Conservation (phyloP, 2,113 vertebrate genomes). For the Xiphophorus couchianus region DNA sequence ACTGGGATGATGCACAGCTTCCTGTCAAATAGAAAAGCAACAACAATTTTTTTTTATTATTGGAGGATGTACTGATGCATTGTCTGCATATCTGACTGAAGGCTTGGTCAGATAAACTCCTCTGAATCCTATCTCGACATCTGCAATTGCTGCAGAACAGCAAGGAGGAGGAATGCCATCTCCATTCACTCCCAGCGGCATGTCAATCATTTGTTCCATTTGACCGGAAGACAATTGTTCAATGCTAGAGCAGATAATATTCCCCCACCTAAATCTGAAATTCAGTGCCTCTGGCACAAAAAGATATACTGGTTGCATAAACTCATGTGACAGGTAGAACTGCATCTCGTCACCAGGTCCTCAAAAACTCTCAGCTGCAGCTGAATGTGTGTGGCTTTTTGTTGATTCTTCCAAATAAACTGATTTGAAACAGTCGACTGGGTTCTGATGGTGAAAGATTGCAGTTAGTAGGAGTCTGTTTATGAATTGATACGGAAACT, state of each 20-base stretch:
- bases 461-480: background rate
- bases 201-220: slow-evolving; percentile 60
- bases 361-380: background rate
- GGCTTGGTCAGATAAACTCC: slow-evolving; percentile 48
- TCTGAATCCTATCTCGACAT: slow-evolving; percentile 61
- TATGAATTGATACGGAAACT: slow-evolving; percentile 9
- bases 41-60: slow-evolving; percentile 22
- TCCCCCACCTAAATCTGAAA: slow-evolving; percentile 24
- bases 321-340: slow-evolving; percentile 17
- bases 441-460: background rate
- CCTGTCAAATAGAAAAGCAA: slow-evolving; percentile 49
- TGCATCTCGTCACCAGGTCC: slow-evolving; percentile 9
- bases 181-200: slow-evolving; percentile 44
- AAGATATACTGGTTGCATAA: slow-evolving; percentile 29
- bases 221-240: slow-evolving; percentile 56
- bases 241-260: slow-evolving; percentile 48
- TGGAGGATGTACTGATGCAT: slow-evolving; percentile 29
- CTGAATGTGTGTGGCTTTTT: slow-evolving; percentile 17
- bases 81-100: slow-evolving; percentile 58
- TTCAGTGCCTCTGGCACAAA: slow-evolving; percentile 28
- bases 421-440: background rate
- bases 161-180: slow-evolving; percentile 38
- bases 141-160: slow-evolving; percentile 55
- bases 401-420: background rate
- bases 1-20: slow-evolving; percentile 45